Percentiles rank a stretch among this genome's conserved stretches.
phyloP scores from a whole-genome alignment of 2,113 vertebrate species.

The Brevimyrus niger region DNA sequence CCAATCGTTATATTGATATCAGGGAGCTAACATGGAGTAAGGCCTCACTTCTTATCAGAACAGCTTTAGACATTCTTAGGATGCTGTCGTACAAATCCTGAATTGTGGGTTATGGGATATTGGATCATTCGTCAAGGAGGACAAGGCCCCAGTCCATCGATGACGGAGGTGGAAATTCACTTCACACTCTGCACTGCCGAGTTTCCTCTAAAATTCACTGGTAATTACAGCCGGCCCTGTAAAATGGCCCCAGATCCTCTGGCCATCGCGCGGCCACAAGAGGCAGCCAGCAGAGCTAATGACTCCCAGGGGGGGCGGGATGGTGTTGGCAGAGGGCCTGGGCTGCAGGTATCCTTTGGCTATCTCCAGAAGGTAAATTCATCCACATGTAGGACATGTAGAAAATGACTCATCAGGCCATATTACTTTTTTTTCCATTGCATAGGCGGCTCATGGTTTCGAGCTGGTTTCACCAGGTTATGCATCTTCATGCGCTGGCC shows the following conservation, averaged over 20 bases:
- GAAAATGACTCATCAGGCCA: background rate
- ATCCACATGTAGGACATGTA: constrained; percentile 3
- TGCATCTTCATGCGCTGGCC: background rate
- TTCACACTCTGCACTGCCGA: background rate
- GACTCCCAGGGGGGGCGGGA: background rate
- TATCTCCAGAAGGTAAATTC: background rate
- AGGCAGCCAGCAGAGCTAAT: background rate
- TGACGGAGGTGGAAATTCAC: background rate
- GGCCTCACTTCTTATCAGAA: background rate
- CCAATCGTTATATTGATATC: background rate
- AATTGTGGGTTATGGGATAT: background rate
- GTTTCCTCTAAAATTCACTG: background rate
- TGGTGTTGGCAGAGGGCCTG: background rate
- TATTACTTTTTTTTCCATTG: background rate
- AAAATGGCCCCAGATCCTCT: background rate
- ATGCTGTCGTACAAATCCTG: background rate
- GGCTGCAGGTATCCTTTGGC: background rate
- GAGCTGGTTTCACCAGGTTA: background rate
- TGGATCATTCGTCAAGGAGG: background rate
- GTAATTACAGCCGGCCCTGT: background rate
- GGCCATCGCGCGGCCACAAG: background rate
- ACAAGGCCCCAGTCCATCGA: background rate
- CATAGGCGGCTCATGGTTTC: background rate
- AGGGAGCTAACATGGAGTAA: background rate
- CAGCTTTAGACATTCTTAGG: background rate